Conservation (phyloP, 2,797 vertebrate genomes). For the Gobionotothen gibberifrons region DNA sequence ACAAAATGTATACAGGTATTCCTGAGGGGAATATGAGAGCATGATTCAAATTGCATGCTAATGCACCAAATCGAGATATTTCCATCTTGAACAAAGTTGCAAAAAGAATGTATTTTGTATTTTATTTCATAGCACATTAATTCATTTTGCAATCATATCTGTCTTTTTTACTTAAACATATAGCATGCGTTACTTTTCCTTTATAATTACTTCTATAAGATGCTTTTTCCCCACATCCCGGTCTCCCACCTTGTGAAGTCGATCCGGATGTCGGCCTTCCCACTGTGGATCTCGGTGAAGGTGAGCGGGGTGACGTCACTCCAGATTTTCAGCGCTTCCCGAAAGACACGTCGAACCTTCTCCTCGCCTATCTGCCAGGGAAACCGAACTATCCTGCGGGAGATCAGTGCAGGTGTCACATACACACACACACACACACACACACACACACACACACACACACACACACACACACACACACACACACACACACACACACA, state of each 20-base stretch:
- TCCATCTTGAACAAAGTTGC: no score
- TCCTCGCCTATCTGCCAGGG: slow-evolving; percentile 91
- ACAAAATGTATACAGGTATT: no score
- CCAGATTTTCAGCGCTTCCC: slow-evolving; percentile 91
- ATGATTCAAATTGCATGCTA: no score
- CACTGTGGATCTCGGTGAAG: slow-evolving; percentile 89
- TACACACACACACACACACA: slow-evolving; percentile 12
- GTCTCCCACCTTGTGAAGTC: slow-evolving; percentile 90
- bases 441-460: slow-evolving; percentile 19
- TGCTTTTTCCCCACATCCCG: rapidly evolving
- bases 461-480: slow-evolving; percentile 24
- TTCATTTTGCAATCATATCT: neutral
- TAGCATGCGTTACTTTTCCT: neutral
- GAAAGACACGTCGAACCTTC: slow-evolving; percentile 87
- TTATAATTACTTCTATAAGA: neutral
- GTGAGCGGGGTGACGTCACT: slow-evolving; percentile 92
- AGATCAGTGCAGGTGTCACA: slow-evolving; percentile 34
- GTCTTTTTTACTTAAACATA: neutral
- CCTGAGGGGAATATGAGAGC: no score
- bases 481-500: slow-evolving; percentile 16
- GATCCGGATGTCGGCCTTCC: slow-evolving; percentile 91
- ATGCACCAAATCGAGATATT: no score
- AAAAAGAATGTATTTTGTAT: no score
- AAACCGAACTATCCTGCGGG: slow-evolving; percentile 88
- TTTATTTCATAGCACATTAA: no score